Base-by-base conservation (phyloP, 2,113 vertebrate genomes). In the Taurulus bubalis region DNA sequence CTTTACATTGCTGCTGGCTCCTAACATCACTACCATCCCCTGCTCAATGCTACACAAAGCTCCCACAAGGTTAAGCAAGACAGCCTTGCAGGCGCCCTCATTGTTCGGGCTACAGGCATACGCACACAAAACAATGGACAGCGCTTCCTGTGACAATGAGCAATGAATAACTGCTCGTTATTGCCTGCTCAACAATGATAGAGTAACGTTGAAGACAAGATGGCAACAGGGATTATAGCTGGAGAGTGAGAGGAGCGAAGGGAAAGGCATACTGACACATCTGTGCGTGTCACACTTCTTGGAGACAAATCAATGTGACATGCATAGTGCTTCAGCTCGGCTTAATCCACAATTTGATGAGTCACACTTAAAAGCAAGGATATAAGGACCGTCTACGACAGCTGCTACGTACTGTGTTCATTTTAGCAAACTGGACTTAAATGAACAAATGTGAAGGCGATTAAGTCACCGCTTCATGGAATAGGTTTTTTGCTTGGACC, bases 291-390 rank as follows among this genome's bases (percentile, higher is more conserved):
- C 82, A 69, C 63, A 80, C 69, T 73, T 74, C 53, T 67, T 70
- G 73, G 68, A 80, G 82, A 81, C 60, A 63, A 81, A 80, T 85
- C 69, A 62, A 73, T 70, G 79, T 71, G 85, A 87, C 85, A 38
- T 60, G 64, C 62, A 20, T 22, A 28, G 53, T 0, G 66, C 72
- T 59, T 67, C 56, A 67, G 63, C 60, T 69, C 26, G 24, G 45
- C 65, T 74, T 79, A 72, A 72, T 68, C 77, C 38, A 69, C 66
- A 75, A 55, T 87, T 73, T 87, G 70, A 89, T 83, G 86, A 89
- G 86, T 59, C 68, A 82, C 77, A 67, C 79, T 74, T 62, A 53
- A 74, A 72, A 49, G 36, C 49, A 14, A 56, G 67, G 53, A 75
- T 30, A 62, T 20, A 14, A 70, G 53, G 59, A 80, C 74, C 56